Percentiles rank a stretch among this genome's conserved stretches.
Conservation (phyloP, 2,888 invertebrate species). For the Machimus atricapillus region DNA sequence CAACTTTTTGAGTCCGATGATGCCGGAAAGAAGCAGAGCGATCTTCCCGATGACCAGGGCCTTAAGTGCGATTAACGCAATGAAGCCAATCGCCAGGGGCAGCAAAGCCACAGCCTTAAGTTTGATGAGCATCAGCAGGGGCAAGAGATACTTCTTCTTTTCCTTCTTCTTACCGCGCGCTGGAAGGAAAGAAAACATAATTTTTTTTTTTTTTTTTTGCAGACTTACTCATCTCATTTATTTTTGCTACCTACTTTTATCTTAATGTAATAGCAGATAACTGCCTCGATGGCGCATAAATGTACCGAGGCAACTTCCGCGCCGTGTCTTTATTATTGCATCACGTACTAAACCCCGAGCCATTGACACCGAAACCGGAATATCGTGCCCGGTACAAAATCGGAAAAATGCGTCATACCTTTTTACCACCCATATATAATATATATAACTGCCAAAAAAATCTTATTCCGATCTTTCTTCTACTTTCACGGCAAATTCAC, state of each 20-base stretch:
- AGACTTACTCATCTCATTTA: background rate
- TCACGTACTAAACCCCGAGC: constrained; percentile 1
- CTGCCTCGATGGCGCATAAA: background rate
- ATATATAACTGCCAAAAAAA: background rate
- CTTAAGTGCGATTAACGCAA: constrained; percentile 84
- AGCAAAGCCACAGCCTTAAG: constrained; percentile 80
- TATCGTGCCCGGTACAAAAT: background rate
- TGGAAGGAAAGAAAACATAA: constrained; percentile 53
- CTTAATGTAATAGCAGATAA: constrained; percentile 14
- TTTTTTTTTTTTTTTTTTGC: background rate
- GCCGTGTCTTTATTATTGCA: background rate
- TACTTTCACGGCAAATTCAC: background rate
- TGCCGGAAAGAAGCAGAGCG: constrained; percentile 77
- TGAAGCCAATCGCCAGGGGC: constrained; percentile 77
- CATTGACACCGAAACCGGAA: constrained; percentile 11
- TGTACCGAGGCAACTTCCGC: constrained; percentile 10
- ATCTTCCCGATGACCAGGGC: constrained; percentile 84
- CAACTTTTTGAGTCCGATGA: constrained; percentile 77
- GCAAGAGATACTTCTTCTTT: constrained; percentile 77
- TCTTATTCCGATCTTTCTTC: background rate
- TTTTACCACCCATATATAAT: background rate
- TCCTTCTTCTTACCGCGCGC: constrained; percentile 82
- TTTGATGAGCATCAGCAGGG: constrained; percentile 78
- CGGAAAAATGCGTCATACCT: background rate
- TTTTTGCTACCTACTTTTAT: constrained; percentile 10